A percentile compares a stretch with the other conserved stretches of the same genome.
phyloP scores from a whole-genome alignment of 2,888 invertebrate genomes.

The Deilephila porcellus region DNA sequence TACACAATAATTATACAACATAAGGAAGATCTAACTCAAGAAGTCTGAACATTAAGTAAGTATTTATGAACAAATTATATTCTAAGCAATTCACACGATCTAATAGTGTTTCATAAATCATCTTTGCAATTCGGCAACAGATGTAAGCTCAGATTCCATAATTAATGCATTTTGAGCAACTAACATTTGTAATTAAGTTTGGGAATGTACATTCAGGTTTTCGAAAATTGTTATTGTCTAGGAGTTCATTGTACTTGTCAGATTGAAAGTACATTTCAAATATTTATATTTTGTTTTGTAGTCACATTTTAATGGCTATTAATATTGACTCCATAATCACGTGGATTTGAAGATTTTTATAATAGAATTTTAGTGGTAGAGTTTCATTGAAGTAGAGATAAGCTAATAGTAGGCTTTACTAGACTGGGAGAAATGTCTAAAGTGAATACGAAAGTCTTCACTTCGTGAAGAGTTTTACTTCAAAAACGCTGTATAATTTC shows the following conservation, averaged over 20 bases:
- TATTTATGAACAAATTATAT: background rate
- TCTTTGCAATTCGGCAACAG: background rate
- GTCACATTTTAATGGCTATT: too few relatives aligned
- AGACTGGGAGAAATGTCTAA: too few relatives aligned
- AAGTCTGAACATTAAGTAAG: conserved; percentile 5
- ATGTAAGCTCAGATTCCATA: background rate
- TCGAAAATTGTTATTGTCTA: conserved; percentile 6
- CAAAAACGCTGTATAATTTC: too few relatives aligned
- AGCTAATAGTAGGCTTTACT: too few relatives aligned
- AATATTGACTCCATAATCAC: too few relatives aligned
- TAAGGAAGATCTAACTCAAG: conserved; percentile 1
- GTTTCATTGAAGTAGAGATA: too few relatives aligned
- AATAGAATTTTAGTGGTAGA: too few relatives aligned
- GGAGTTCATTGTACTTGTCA: background rate
- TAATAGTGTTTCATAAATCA: conserved; percentile 3
- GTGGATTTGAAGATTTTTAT: too few relatives aligned
- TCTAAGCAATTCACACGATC: conserved; percentile 17
- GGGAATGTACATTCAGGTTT: conserved; percentile 10
- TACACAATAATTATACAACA: background rate
- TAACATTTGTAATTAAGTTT: conserved; percentile 4
- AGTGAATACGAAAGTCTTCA: too few relatives aligned
- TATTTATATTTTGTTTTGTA: too few relatives aligned
- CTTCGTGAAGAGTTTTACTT: too few relatives aligned
- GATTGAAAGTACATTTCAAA: background rate
- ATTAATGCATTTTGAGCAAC: conserved; percentile 17